phyloP scores from a whole-genome alignment of 1,140 invertebrate genomes.

The Protaetia brevitarsis region DNA sequence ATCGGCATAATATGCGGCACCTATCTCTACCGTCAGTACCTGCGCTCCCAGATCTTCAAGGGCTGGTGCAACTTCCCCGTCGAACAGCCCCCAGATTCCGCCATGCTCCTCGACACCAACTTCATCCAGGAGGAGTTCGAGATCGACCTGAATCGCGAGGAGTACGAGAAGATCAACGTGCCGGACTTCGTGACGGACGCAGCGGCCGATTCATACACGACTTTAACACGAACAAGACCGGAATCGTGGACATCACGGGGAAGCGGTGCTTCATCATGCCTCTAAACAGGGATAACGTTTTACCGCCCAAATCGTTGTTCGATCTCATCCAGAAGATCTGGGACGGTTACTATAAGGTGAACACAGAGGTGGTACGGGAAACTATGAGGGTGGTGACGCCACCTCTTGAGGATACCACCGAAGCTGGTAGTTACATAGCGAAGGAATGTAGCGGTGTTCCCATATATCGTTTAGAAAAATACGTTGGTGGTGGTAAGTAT shows the following conservation, averaged over 20 bases:
- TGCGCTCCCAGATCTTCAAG: constrained; percentile 59
- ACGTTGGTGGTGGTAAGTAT: constrained; percentile 53
- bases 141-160: constrained; percentile 62
- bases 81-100: constrained; percentile 26
- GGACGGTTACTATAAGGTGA: constrained; percentile 78
- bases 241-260: constrained; percentile 78
- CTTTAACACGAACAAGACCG: constrained; percentile 79
- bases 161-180: constrained; percentile 75
- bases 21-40: constrained; percentile 74
- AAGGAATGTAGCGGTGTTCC: constrained; percentile 67
- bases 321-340: constrained; percentile 79
- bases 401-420: constrained; percentile 62
- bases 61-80: constrained; percentile 65
- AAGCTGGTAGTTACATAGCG: constrained; percentile 67
- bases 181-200: constrained; percentile 72
- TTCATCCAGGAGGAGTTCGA: constrained; percentile 72
- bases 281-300: constrained; percentile 70
- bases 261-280: constrained; percentile 85
- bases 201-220: constrained; percentile 84
- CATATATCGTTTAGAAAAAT: constrained; percentile 71
- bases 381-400: constrained; percentile 76
- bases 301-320: constrained; percentile 73
- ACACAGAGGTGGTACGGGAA: constrained; percentile 72
- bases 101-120: constrained; percentile 29
- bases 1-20: constrained; percentile 73